phyloP scores from a whole-genome alignment of 2,113 vertebrate genomes.

The Galeopterus variegatus region DNA sequence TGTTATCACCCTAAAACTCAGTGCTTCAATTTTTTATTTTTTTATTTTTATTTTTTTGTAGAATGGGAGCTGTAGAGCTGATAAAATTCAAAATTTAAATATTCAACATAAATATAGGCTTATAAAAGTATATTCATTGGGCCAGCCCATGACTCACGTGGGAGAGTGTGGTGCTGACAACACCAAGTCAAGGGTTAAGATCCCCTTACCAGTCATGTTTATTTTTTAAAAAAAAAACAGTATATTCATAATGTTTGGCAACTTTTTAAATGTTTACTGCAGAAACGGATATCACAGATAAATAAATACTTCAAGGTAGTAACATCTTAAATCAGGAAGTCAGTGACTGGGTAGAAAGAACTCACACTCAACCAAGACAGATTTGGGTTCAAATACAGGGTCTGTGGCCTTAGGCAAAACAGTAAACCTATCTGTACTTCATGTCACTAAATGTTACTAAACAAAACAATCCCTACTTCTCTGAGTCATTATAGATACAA shows the following conservation, averaged over 20 bases:
- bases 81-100: neutral
- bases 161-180: too few species aligned
- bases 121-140: neutral
- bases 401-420: neutral
- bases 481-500: neutral
- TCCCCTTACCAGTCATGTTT: too few species aligned
- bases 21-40: neutral
- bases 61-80: neutral
- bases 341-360: neutral
- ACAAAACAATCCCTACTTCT: neutral
- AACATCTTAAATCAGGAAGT: neutral
- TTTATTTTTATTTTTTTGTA: neutral
- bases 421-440: neutral
- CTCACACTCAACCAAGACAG: neutral
- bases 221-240: neutral
- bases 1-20: neutral
- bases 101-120: neutral
- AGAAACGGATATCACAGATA: neutral
- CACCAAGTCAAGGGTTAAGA: too few species aligned
- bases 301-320: neutral
- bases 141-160: too few species aligned
- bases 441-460: neutral
- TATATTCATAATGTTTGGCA: neutral
- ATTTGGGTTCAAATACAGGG: neutral
- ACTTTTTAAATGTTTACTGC: neutral